Conservation (phyloP, 2,888 invertebrate genomes). For the Machimus rusticus region DNA sequence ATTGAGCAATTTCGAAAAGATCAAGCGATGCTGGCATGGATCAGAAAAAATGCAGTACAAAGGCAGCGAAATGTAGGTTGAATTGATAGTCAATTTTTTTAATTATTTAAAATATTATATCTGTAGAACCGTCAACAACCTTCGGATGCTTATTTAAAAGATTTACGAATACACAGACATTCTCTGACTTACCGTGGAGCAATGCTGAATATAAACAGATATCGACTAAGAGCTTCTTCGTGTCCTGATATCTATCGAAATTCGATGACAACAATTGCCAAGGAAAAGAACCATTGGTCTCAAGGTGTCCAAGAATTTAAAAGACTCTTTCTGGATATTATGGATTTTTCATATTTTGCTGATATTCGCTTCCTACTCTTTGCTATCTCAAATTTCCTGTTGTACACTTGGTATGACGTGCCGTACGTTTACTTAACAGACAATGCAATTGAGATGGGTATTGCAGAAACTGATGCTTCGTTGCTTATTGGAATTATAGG, state of each 20-base stretch:
- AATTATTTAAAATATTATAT: neutral
- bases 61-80: conserved; percentile 34
- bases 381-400: conserved; percentile 85
- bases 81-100: neutral
- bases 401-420: conserved; percentile 93
- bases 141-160: conserved; percentile 71
- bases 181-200: conserved; percentile 85
- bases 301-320: conserved; percentile 79
- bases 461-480: conserved; percentile 76
- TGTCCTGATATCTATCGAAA: conserved; percentile 91
- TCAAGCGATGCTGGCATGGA: conserved; percentile 48
- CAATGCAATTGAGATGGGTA: conserved; percentile 76
- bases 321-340: conserved; percentile 77
- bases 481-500: conserved; percentile 88
- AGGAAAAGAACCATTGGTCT: conserved; percentile 75
- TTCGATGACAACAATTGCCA: conserved; percentile 85
- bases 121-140: conserved; percentile 44
- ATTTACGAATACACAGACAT: conserved; percentile 77
- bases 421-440: conserved; percentile 92
- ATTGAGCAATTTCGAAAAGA: conserved; percentile 45
- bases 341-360: conserved; percentile 81
- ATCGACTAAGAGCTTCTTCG: conserved; percentile 82
- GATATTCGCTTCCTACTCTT: conserved; percentile 80
- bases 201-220: conserved; percentile 83
- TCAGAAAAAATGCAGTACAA: conserved; percentile 42